Base-by-base conservation (phyloP, 2,113 vertebrate genomes). In the Carassius auratus region DNA sequence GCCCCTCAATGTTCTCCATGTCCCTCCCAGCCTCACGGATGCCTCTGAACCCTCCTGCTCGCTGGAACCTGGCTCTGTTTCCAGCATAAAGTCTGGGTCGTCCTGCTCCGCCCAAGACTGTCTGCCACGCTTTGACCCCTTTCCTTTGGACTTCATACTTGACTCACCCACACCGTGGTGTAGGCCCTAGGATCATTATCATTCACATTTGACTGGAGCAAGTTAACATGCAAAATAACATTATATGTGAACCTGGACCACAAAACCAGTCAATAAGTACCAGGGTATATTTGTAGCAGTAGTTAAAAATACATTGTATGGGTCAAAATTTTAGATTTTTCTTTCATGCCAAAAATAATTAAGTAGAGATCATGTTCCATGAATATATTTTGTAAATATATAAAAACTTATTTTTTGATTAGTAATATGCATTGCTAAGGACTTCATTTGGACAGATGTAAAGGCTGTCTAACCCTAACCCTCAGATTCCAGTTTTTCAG, bases 121-220 rank as follows among this genome's bases (percentile, higher is more conserved):
- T 80, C 93, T 92, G 87, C 91, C 93, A 62, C 91, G 87, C 91
- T 95, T 96, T 50, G 90, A 91, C 6, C 95, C 94, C 90, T 97
- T 97, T 81, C 90, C 93, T 92, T 98, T 99, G 90, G 96, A 94
- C 95, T 98, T 99, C 98, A 99, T 99, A 78, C 86, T 92, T 80
- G 64, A 79, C 77, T 76, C 86, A 59, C 82, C 89, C 78, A 86
- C 59, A 83, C 83, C 86, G 80, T 59, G 50, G 42, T 74, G 77
- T 79, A 87, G 86, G 77, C 50, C 89, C 88, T 87, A 64, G 50
- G 23, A 57, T 26, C 26, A 36, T 26, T 61, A 64, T 64, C 17
- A 69, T 68, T 69, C 8, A 81, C 62, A 52, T 52, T 66, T 52
- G 23, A 30, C 33, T 81, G n/a, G 55, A 23, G n/a, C 19, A 45